Evolutionary conservation across 2,797 vertebrate genomes (phyloP).

Genomic region (Furcifer pardalis): DNA sequence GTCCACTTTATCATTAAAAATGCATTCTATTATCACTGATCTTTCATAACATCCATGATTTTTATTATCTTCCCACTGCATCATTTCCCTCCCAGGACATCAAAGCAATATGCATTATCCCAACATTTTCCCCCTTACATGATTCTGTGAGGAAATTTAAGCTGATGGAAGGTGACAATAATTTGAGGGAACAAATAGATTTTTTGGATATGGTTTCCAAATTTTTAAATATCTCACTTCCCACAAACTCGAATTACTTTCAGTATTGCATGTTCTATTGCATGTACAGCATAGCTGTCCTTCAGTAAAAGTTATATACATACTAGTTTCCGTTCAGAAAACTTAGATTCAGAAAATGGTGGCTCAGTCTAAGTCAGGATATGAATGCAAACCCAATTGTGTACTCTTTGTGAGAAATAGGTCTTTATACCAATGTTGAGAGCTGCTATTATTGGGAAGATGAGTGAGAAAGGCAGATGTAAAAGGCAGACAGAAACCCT

Average conservation of each 20-base stretch:
- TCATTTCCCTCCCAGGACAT: background rate
- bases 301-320: background rate
- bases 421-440: too few relatives aligned
- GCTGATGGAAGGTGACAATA: background rate
- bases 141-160: background rate
- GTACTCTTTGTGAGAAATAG: too few relatives aligned
- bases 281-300: background rate
- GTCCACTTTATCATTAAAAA: too few relatives aligned
- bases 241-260: background rate
- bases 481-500: too few relatives aligned
- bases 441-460: too few relatives aligned
- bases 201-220: background rate
- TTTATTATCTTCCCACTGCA: background rate
- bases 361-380: too few relatives aligned
- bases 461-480: too few relatives aligned
- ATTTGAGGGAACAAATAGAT: background rate
- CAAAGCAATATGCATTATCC: too few relatives aligned
- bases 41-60: background rate
- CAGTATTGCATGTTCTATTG: background rate
- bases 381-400: too few relatives aligned
- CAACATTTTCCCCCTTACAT: background rate
- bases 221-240: background rate
- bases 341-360: too few relatives aligned
- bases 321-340: too few relatives aligned
- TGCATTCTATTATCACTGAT: background rate